These are phyloP conservation scores for Cephus pygmeus DNA, from an alignment of 2,888 invertebrate species.

Conservation along the genomic window DNA sequence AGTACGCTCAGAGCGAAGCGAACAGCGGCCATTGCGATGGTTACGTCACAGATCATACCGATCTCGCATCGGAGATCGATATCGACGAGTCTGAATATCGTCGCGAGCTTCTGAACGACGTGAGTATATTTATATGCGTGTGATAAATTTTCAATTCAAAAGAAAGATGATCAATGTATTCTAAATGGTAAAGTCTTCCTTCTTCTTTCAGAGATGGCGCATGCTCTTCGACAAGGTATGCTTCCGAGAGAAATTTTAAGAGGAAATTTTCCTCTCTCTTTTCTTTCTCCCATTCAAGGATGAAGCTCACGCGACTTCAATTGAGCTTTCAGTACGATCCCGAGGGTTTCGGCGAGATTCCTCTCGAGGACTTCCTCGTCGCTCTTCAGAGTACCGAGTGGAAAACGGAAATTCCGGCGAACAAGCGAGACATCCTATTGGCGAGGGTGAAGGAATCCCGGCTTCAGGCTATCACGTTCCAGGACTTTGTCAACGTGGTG, in stretches of 20 bases:
- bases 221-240: constrained; percentile 86
- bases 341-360: constrained; percentile 93
- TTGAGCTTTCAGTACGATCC: constrained; percentile 80
- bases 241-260: neutral
- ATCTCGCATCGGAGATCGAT: constrained; percentile 77
- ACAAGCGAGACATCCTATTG: constrained; percentile 76
- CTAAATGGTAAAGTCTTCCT: constrained; percentile 25
- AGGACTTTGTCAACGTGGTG: constrained; percentile 95
- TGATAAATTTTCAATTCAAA: neutral
- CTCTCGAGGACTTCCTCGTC: constrained; percentile 83
- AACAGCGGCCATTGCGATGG: constrained; percentile 61
- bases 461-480: constrained; percentile 84
- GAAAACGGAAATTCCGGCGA: constrained; percentile 78
- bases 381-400: constrained; percentile 84
- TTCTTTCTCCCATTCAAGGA: constrained; percentile 2
- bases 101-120: constrained; percentile 82
- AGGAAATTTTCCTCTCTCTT: neutral
- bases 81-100: constrained; percentile 81
- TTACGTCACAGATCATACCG: constrained; percentile 85
- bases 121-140: constrained; percentile 66
- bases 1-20: constrained; percentile 59
- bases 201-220: constrained; percentile 85
- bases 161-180: constrained; percentile 6
- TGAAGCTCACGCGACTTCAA: constrained; percentile 6
- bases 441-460: constrained; percentile 54